Conservation (phyloP, 2,113 vertebrate species). For the Hydropotes inermis region DNA sequence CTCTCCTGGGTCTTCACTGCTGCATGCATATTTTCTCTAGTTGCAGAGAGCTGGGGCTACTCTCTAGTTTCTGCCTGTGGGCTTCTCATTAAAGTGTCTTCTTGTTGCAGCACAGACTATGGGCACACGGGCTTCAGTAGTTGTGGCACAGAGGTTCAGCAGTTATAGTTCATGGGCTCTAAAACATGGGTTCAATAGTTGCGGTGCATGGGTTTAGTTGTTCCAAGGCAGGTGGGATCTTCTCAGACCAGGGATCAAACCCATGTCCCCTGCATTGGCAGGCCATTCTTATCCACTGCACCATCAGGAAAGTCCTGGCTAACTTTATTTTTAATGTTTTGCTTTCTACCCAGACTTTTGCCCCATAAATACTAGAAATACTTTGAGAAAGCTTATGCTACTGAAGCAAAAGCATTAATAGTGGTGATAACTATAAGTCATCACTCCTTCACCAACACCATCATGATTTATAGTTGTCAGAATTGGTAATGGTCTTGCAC, state of each 20-base stretch:
- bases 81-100: not conserved
- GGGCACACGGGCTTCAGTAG: not conserved
- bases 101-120: not conserved
- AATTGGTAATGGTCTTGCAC: constrained; percentile 16
- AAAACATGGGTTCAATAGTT: not conserved
- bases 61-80: not conserved
- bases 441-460: constrained; percentile 33
- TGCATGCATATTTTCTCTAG: not conserved
- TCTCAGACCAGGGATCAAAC: not conserved
- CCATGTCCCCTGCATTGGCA: not conserved
- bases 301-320: not conserved
- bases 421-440: not conserved
- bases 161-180: not conserved
- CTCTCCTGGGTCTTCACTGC: not conserved
- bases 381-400: not conserved
- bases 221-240: not conserved
- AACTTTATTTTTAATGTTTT: constrained; percentile 48
- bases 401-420: constrained; percentile 14
- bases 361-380: constrained; percentile 5
- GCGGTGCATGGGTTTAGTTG: not conserved
- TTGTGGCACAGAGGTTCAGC: not conserved
- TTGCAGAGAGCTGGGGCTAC: not conserved
- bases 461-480: constrained; percentile 18
- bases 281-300: not conserved
- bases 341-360: not conserved